Percentiles rank a stretch among this genome's conserved stretches.
Evolutionary conservation across 2,888 invertebrate genomes (phyloP).

Genomic region (Steinernema carpocapsae): DNA sequence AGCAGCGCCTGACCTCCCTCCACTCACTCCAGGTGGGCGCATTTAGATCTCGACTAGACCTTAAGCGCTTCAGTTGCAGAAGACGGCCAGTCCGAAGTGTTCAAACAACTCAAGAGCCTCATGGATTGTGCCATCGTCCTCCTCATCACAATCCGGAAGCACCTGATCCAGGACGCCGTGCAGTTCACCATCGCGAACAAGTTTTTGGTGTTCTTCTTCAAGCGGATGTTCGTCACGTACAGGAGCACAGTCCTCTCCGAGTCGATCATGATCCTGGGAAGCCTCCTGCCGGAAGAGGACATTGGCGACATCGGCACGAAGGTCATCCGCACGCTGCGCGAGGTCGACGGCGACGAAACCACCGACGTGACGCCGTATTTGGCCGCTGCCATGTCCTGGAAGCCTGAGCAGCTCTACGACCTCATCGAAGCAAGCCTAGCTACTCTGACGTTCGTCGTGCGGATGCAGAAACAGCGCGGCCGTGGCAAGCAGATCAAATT

Average conservation of each 20-base stretch:
- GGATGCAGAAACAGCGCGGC: no score
- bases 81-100: background rate
- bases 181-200: background rate
- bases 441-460: no score
- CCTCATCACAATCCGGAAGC: background rate
- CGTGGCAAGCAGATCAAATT: no score
- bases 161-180: background rate
- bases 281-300: background rate
- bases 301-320: background rate
- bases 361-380: no score
- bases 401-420: background rate
- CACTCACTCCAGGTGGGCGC: background rate
- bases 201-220: constrained; percentile 26
- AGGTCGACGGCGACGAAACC: background rate
- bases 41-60: background rate
- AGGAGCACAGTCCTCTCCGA: constrained; percentile 11
- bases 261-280: constrained; percentile 7
- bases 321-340: background rate
- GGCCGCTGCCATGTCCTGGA: constrained; percentile 6
- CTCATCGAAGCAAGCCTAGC: no score
- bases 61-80: background rate
- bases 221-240: constrained; percentile 9
- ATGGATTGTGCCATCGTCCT: background rate
- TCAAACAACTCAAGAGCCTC: background rate
- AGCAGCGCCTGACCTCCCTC: background rate